Conservation (phyloP, 2,888 invertebrate species). For the Trissoscelio sp. region DNA sequence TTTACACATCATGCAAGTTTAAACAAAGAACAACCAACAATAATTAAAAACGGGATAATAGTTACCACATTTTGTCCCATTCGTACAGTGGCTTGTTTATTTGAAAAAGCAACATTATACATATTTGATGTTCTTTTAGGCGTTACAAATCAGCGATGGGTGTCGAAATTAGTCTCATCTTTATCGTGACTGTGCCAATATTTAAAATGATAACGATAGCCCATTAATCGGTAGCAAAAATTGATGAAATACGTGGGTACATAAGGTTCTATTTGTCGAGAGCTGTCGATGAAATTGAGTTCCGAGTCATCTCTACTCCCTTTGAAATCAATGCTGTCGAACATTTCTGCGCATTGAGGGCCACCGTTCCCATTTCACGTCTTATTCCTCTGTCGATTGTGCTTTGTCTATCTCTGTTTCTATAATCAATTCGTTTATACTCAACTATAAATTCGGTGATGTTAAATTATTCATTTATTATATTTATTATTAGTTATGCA, state of each 20-base stretch:
- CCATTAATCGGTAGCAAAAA: slow-evolving; percentile 13
- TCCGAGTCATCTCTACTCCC: slow-evolving; percentile 2
- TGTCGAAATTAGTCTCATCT: slow-evolving; percentile 12
- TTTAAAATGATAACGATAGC: slow-evolving; percentile 31
- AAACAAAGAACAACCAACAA: neutral
- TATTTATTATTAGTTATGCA: too few relatives aligned
- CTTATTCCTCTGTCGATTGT: slow-evolving; percentile 13
- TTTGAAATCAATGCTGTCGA: slow-evolving; percentile 49
- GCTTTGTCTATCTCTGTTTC: too few relatives aligned
- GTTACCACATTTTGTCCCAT: neutral
- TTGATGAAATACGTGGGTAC: slow-evolving; percentile 17
- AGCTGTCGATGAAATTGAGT: slow-evolving; percentile 21
- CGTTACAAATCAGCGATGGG: too few relatives aligned
- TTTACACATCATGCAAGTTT: neutral
- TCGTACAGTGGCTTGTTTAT: neutral
- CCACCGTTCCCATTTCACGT: slow-evolving; percentile 26
- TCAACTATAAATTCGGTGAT: too few relatives aligned
- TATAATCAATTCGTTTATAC: too few relatives aligned
- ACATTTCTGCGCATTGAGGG: slow-evolving; percentile 41
- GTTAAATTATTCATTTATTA: too few relatives aligned
- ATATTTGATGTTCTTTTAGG: too few relatives aligned
- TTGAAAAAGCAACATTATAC: neutral
- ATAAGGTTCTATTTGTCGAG: slow-evolving; percentile 16
- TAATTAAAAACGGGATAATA: neutral
- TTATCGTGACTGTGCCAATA: slow-evolving; percentile 7